Conservation (phyloP, 1,140 invertebrate genomes). For the Dinothrombium tinctorium region DNA sequence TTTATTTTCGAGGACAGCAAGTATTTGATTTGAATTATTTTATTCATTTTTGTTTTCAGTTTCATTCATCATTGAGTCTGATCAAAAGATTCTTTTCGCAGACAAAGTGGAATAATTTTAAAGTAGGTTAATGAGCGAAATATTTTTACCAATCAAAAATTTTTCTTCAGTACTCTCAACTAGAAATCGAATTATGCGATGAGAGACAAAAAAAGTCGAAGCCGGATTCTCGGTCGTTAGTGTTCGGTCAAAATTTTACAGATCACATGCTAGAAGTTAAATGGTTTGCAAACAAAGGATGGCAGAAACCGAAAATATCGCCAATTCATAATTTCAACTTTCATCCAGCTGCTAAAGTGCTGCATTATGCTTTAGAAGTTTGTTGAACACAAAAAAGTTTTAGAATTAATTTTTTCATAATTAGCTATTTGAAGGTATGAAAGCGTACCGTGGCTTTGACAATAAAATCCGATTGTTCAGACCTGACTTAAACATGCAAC, state of each 20-base stretch:
- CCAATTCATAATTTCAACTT: slow-evolving; percentile 13
- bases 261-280: slow-evolving; percentile 16
- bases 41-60: too few species aligned
- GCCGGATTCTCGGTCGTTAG: neutral
- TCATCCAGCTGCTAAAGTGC: slow-evolving; percentile 69
- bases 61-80: too few species aligned
- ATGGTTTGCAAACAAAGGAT: slow-evolving; percentile 13
- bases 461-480: slow-evolving; percentile 79
- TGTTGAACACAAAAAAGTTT: slow-evolving; percentile 11
- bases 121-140: too few species aligned
- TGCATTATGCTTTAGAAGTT: slow-evolving; percentile 80
- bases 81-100: too few species aligned
- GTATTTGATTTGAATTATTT: too few species aligned
- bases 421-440: slow-evolving; percentile 95
- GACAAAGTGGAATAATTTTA: too few species aligned
- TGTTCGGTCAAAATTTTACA: slow-evolving; percentile 13
- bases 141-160: too few species aligned
- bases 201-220: neutral
- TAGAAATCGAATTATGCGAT: too few species aligned
- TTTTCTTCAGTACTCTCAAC: too few species aligned
- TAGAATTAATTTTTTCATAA: too few species aligned
- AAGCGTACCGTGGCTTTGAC: slow-evolving; percentile 83
- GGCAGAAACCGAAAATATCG: slow-evolving; percentile 12
- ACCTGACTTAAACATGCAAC: slow-evolving; percentile 77
- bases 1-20: too few species aligned